Base-by-base conservation (phyloP, 2,113 vertebrate genomes). In the Crotalus horridus region DNA sequence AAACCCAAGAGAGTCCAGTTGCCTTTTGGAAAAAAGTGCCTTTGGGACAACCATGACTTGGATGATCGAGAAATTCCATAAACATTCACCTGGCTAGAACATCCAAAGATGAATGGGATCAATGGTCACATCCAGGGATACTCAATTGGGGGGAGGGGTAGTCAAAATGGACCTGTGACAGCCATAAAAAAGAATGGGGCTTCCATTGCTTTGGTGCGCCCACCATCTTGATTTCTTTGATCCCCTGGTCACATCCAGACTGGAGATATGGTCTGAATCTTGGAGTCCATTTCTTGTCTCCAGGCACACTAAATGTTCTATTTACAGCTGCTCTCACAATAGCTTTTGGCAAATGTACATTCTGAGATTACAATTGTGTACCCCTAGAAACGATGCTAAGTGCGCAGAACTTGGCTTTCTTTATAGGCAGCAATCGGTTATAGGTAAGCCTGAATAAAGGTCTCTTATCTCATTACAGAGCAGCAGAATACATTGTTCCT, bases 371-470 rank as follows among this genome's bases (percentile, higher is more conserved):
- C 96, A 97, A 97, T 96, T 96, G 96, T 64, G 85, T 91, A 92
- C 95, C 96, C 96, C 96, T 95, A 96, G 92, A 89, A 85, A 95
- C 89, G 94, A 90, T 97, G 97, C 96, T 96, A 97, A 97, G 95
- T 96, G 87, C 94, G 6, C 39, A 96, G 93, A 94, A 96, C 89
- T 39, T 93, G 87, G 92, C 95, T 97, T 97, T 95, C 95, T 95
- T 53, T 96, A 94, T 95, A 96, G 92, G 96, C 96, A 96, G 48
- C n/a, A 91, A 90, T 89, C 91, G 94, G 91, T 97, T 97, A 87
- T 92, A 96, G 95, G 94, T 96, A 96, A 97, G 95, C 92, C 95
- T 96, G 95, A 87, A 58, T 91, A 92, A 94, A 93, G 20, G 89
- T 93, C 94, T 91, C 91, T 92, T 92, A 94, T 92, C 94, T 69